Base-by-base conservation (phyloP, 2,888 invertebrate genomes). In the Vanessa cardui region DNA sequence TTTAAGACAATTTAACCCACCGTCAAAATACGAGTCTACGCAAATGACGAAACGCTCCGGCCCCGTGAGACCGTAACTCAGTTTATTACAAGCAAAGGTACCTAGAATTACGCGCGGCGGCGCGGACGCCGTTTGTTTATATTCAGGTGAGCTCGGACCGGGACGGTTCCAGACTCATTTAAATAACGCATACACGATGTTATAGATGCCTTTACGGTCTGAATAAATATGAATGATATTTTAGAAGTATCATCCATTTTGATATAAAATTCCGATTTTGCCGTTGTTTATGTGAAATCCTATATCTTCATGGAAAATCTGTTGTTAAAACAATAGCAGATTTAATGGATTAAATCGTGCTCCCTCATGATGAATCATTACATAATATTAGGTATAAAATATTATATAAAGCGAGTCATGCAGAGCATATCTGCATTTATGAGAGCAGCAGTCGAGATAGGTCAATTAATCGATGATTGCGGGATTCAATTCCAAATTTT, bases 51-150 rank as follows among this genome's bases (percentile, higher is more conserved):
- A 26, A 21, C 26, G 6, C 6, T 21, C 2, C 15, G 26, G 50
- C 50, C 21, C 18, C 50, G 50, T 20, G 21, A 21, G 12, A 8
- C 15, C 50, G 21, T 50, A 50, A 26, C 50, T 50, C 26, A 50
- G 50, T 50, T 50, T 50, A 50, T 50, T 50, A 50, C 15, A 21
- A 15, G 50, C 50, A 50, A 50, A 50, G 50, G 50, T 15, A n/a
- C n/a, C n/a, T n/a, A 26, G 50, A 50, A 6, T 50, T 50, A 50
- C 50, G 50, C 9, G 49, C 9, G 18, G 49, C 49, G 49, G 21
- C 21, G 50, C 15, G 21, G 21, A 21, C 21, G 6, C 21, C 50
- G 15, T 50, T 12, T 50, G 6, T 50, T 50, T 50, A 50, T 21
- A 50, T 50, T 50, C 50, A 50, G 50, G 50, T 15, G 50, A 9